Evolutionary conservation across 2,113 vertebrate species (phyloP), one percentile per base, ranked within the genome.

Genomic region (Ammodytes dubius): DNA sequence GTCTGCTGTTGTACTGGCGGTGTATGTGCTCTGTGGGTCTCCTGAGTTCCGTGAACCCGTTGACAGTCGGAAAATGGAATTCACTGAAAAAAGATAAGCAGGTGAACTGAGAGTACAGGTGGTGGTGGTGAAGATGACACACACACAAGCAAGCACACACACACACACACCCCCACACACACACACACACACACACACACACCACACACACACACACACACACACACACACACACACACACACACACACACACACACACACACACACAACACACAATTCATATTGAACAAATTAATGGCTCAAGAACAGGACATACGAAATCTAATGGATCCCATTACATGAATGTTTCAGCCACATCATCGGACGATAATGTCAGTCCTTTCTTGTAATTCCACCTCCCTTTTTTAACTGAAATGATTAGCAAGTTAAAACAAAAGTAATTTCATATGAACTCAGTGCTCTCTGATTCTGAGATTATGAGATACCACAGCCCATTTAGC

Each of bases 61-160:
- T 65, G 58, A 59, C 59, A 1, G 58, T 75, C 66, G 63, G 50
- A 15, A 35, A 40, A 68, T 54, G 27, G 13, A 47, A 27, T 27
- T 27, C 43, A 56, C 19, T 54, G 19, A 7, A 56, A 45, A 43
- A 52, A 74, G 70, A 52, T 14, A 43, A 45, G 19, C 64, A 19
- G 75, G n/a, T 37, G 13, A 1, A 53, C 7, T 43, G 6, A 46
- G 40, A 45, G 40, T n/a, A 3, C 35, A 77, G 59, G 2, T 43
- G 45, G 27, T 27, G 27, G 27, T 27, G 27, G 27, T 27, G 27
- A 27, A 27, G 27, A 27, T 27, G 27, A 27, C 27, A 27, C 27
- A 27, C 27, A 27, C 27, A 27, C 1, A 2, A 1, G 54, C 35
- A 68, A 2, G 2, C 27, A 39, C 49, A 69, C 35, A 39, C 52